A percentile compares a stretch with the other conserved stretches of the same genome.
These are phyloP conservation scores for Drosophila tristis DNA, from an alignment of 1,140 invertebrate species.

Conservation along the genomic window DNA sequence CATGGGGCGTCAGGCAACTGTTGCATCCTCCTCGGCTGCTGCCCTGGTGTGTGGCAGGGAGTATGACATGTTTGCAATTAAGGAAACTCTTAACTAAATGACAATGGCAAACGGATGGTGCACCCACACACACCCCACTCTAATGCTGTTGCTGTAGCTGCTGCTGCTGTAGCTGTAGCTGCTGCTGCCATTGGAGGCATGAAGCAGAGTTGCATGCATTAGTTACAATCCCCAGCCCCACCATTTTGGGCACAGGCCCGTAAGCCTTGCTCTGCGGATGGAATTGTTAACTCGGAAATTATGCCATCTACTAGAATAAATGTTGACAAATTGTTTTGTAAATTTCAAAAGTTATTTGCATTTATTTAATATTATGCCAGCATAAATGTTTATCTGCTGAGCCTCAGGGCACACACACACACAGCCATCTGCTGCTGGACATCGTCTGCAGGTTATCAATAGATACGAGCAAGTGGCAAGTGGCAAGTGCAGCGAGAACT, in stretches of 20 bases:
- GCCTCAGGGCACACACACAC: no score
- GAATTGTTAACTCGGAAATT: constrained; percentile 59
- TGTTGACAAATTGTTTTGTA: constrained; percentile 61
- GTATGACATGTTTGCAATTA: constrained; percentile 59
- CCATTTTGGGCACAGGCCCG: neutral
- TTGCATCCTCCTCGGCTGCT: constrained; percentile 45
- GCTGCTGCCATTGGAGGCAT: constrained; percentile 5
- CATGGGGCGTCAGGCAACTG: constrained; percentile 39
- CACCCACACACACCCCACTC: constrained; percentile 25
- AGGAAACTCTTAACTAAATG: constrained; percentile 66
- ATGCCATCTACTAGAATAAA: constrained; percentile 52
- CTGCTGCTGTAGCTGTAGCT: no score
- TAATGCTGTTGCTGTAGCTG: constrained; percentile 12
- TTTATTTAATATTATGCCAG: constrained; percentile 30
- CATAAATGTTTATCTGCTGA: constrained; percentile 10
- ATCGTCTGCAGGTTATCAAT: no score
- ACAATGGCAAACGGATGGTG: constrained; percentile 59
- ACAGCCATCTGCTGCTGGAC: no score
- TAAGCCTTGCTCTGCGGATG: constrained; percentile 24
- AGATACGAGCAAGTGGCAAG: no score
- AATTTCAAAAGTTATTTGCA: constrained; percentile 29
- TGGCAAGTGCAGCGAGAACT: no score
- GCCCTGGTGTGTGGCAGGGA: constrained; percentile 4
- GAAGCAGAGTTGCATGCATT: neutral
- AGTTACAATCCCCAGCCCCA: neutral